Evolutionary conservation across 2,113 vertebrate species (phyloP).

Genomic region (Galeopterus variegatus): DNA sequence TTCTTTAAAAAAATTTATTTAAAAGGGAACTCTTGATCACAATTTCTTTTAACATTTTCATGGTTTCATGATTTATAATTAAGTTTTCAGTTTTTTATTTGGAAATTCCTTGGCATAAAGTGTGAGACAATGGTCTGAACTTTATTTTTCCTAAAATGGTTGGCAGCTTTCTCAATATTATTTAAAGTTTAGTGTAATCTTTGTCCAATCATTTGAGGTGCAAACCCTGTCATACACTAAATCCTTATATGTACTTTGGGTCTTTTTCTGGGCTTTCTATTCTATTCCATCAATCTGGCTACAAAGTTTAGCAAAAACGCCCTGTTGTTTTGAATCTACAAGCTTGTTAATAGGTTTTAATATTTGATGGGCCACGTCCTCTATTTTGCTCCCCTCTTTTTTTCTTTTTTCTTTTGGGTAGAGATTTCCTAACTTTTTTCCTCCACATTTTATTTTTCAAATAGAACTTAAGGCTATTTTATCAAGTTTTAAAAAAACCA

Average conservation of each 20-base stretch:
- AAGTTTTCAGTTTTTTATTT: not conserved
- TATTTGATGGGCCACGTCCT: conserved; percentile 15
- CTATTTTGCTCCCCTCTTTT: not conserved
- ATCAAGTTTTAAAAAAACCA: not conserved
- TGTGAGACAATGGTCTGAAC: not conserved
- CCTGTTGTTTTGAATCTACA: not conserved
- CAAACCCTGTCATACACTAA: not conserved
- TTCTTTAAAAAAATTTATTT: conserved; percentile 5
- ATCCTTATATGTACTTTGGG: not conserved
- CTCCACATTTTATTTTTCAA: conserved; percentile 30
- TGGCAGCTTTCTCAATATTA: conserved; percentile 41
- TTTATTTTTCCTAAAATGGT: conserved; percentile 13
- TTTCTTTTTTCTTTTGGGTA: not conserved
- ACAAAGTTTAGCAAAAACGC: not conserved
- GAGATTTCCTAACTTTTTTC: not conserved
- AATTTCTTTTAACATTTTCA: conserved; percentile 24
- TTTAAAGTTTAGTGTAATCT: conserved; percentile 32
- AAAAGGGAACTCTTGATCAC: not conserved
- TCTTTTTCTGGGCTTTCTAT: not conserved
- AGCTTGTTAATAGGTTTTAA: not conserved
- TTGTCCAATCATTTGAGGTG: not conserved
- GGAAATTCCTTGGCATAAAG: not conserved
- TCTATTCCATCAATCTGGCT: not conserved
- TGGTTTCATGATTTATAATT: not conserved
- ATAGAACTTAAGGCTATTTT: not conserved